Conservation (phyloP, 1,140 invertebrate genomes). For the Halictus rubicundus region DNA sequence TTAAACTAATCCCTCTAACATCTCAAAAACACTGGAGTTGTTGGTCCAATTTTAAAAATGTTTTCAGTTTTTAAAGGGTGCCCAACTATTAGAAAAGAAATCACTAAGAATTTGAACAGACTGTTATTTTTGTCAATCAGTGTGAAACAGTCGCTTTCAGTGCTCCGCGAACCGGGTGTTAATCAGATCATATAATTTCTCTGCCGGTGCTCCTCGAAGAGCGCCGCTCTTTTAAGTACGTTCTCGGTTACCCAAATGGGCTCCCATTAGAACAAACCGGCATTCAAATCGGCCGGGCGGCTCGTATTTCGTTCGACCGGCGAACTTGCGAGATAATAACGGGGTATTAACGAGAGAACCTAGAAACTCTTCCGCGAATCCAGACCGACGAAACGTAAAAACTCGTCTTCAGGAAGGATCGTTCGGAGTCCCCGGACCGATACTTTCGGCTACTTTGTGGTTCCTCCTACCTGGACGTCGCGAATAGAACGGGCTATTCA, state of each 20-base stretch:
- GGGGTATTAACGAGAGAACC: conserved; percentile 15
- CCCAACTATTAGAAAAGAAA: no score
- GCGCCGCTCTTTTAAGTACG: background rate
- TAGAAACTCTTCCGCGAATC: conserved; percentile 40
- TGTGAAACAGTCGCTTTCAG: no score
- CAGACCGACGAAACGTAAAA: conserved; percentile 32
- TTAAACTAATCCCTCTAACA: no score
- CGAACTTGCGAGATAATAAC: conserved; percentile 27
- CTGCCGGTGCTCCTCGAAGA: no score
- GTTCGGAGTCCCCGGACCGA: conserved; percentile 31
- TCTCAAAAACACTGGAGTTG: no score
- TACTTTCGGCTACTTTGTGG: conserved; percentile 63
- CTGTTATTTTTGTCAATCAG: no score
- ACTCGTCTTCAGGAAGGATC: conserved; percentile 27
- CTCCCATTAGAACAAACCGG: background rate
- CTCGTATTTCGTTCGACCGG: background rate
- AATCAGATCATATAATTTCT: no score
- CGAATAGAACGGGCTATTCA: conserved; percentile 59
- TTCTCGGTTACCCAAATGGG: background rate
- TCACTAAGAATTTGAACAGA: no score
- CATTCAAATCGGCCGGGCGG: background rate
- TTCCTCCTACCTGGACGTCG: conserved; percentile 43
- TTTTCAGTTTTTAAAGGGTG: no score
- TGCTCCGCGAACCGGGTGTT: no score
- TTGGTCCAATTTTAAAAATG: no score